Percentiles rank a stretch among this genome's conserved stretches.
Conservation (phyloP, 2,113 vertebrate species). For the Ammodytes marinus region DNA sequence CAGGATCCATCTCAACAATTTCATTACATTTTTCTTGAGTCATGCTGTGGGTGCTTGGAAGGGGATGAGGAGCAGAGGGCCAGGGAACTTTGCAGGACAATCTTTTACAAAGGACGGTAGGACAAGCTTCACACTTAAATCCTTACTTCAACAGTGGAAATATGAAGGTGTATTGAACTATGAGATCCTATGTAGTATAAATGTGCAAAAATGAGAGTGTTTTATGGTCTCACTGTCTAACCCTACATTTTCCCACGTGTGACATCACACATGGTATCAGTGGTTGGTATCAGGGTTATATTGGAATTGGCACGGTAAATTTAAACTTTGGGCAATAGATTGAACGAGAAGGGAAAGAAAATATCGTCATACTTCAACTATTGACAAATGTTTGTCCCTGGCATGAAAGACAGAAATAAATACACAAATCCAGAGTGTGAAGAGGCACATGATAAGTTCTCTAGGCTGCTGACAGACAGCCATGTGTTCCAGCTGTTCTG, state of each 20-base stretch:
- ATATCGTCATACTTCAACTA: background rate
- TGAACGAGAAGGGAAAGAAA: background rate
- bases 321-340: background rate
- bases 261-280: too few species aligned
- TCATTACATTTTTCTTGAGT: constrained; percentile 78
- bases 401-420: constrained; percentile 45
- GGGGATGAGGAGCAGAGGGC: constrained; percentile 9
- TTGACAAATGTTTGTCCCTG: constrained; percentile 15
- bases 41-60: constrained; percentile 38
- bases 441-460: constrained; percentile 25
- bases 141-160: too few species aligned
- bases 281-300: background rate
- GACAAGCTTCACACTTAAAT: constrained; percentile 20
- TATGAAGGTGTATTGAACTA: too few species aligned
- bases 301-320: background rate
- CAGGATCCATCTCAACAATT: constrained; percentile 82
- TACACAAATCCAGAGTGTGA: constrained; percentile 52
- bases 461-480: constrained; percentile 49
- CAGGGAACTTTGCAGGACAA: constrained; percentile 39
- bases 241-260: too few species aligned
- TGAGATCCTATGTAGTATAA: too few species aligned
- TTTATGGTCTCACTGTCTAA: too few species aligned
- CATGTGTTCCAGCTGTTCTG: constrained; percentile 75
- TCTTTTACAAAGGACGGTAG: constrained; percentile 42
- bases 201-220: too few species aligned